These are phyloP conservation scores for Eumerus sabulonum DNA, from an alignment of 2,888 invertebrate species.

Conservation along the genomic window DNA sequence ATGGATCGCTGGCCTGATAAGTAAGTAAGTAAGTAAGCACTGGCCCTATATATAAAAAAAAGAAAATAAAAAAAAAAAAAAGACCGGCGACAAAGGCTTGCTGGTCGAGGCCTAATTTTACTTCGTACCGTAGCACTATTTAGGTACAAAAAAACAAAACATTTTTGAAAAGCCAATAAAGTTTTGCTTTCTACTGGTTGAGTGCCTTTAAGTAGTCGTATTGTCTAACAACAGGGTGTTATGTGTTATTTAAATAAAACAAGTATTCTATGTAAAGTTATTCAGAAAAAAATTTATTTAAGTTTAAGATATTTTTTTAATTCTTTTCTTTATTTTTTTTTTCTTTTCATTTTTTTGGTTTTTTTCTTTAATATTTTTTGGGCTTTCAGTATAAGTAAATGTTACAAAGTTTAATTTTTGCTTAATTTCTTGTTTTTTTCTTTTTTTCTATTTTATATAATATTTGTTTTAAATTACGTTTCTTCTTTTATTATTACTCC, in stretches of 20 bases:
- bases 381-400: slow-evolving; percentile 68
- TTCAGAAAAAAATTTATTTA: slow-evolving; percentile 77
- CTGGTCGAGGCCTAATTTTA: too few relatives aligned
- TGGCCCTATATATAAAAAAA: too few relatives aligned
- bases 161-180: too few relatives aligned
- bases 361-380: slow-evolving; percentile 67
- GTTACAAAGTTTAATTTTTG: slow-evolving; percentile 70
- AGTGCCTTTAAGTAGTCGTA: too few relatives aligned
- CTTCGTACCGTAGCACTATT: too few relatives aligned
- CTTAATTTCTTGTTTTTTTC: slow-evolving; percentile 60
- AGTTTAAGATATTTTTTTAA: slow-evolving; percentile 72
- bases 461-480: slow-evolving; percentile 56
- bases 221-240: too few relatives aligned
- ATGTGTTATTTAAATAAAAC: slow-evolving; percentile 37
- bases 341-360: slow-evolving; percentile 73
- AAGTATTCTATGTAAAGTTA: slow-evolving; percentile 69
- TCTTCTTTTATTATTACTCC: slow-evolving; percentile 22
- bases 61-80: too few relatives aligned
- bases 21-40: too few relatives aligned
- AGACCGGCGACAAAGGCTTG: too few relatives aligned
- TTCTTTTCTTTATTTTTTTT: slow-evolving; percentile 55
- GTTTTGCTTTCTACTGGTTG: too few relatives aligned
- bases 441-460: slow-evolving; percentile 51
- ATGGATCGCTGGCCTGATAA: too few relatives aligned
- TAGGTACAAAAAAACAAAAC: too few relatives aligned